Base-by-base conservation (phyloP, 2,113 vertebrate genomes). In the Paedocypris sp. region DNA sequence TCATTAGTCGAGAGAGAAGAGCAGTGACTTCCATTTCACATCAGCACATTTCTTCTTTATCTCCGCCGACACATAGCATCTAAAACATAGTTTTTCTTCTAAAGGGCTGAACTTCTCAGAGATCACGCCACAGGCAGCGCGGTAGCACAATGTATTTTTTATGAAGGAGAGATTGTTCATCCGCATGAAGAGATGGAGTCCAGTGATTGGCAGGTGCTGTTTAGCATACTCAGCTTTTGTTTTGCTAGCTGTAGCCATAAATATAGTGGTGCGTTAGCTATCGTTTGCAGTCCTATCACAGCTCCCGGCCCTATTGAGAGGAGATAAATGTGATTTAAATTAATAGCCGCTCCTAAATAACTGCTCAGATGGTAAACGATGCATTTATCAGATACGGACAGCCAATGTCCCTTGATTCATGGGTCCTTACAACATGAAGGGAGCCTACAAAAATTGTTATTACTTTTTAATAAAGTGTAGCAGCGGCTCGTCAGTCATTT, bases 381-480 rank as follows among this genome's bases (percentile, higher is more conserved):
- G 90, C 93, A 95, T 98, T 97, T 91, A 98, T 97, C 93, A 96
- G 93, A 84, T 89, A 85, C 77, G 86, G 93, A 95, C 94, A 97
- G 90, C 88, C 93, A 90, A 88, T 92, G 91, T 94, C 90, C 89
- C 91, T 88, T 98, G 94, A 98, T 97, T 97, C 93, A 97, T 98
- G 88, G 85, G 80, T 79, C 87, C 86, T 92, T 88, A 88, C 88
- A 80, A 89, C 84, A 88, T 91, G 91, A 98, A 94, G 91, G 92
- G 89, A 93, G 90, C 87, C 87, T 91, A 94, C 91, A 91, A 94
- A 95, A 96, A 95, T 91, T 94, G 89, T 93, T 97, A 97, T 98
- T 98, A 94, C 91, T 93, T 97, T 97, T 97, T 98, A 97, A 97
- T 95, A 98, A 97, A 97, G 93, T 93, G 91, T 91, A 92, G 87